These are phyloP conservation scores for Volucella inanis DNA, from an alignment of 2,888 invertebrate species.

Conservation along the genomic window DNA sequence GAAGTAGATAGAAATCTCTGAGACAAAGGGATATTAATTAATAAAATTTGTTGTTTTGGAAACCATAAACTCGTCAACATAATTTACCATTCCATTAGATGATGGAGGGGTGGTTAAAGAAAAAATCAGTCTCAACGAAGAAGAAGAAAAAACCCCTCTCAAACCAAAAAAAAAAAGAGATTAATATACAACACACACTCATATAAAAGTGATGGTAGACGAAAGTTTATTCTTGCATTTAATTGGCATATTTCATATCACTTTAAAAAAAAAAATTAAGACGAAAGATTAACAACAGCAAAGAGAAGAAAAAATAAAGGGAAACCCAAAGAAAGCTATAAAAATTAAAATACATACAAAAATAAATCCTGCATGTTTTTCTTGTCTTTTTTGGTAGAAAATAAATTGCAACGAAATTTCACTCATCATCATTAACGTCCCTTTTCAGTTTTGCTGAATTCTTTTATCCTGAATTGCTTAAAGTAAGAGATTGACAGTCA, in stretches of 20 bases:
- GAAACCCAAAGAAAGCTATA: conserved; percentile 36
- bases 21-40: conserved; percentile 60
- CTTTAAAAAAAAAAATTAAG: conserved; percentile 23
- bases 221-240: conserved; percentile 61
- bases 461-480: conserved; percentile 23
- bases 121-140: conserved; percentile 1
- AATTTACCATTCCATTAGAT: conserved; percentile 45
- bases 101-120: conserved; percentile 33
- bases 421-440: conserved; percentile 59
- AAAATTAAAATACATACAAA: background rate
- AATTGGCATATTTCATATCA: conserved; percentile 69
- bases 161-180: conserved; percentile 25
- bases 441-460: conserved; percentile 29
- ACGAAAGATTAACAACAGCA: conserved; percentile 36
- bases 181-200: conserved; percentile 47
- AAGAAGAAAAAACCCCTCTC: background rate
- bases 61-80: conserved; percentile 67
- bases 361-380: conserved; percentile 24
- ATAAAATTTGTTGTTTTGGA: conserved; percentile 50
- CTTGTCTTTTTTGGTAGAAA: conserved; percentile 33
- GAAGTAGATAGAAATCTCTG: background rate
- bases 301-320: conserved; percentile 1
- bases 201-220: conserved; percentile 1
- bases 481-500: conserved; percentile 41
- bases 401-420: conserved; percentile 60